These are phyloP conservation scores for Anolis sagrei DNA, from an alignment of 2,113 vertebrate species.

Conservation along the genomic window DNA sequence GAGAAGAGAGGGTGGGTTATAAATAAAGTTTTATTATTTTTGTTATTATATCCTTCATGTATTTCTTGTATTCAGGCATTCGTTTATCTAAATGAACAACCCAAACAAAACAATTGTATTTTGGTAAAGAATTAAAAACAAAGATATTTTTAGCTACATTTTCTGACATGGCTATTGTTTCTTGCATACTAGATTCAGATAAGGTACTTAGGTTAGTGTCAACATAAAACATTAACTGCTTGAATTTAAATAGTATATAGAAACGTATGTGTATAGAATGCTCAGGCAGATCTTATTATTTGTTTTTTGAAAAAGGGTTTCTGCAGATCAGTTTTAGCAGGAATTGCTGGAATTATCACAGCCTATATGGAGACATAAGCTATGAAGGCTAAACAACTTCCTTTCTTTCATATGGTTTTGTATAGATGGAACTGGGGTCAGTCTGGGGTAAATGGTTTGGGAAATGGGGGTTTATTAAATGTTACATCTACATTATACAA, in stretches of 20 bases:
- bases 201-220: background rate
- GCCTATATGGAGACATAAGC: background rate
- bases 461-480: constrained; percentile 1
- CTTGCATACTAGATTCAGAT: no score
- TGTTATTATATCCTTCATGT: constrained; percentile 15
- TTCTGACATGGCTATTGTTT: background rate
- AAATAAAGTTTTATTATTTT: no score
- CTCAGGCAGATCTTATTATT: background rate
- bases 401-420: background rate
- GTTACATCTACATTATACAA: constrained; percentile 17
- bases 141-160: constrained; percentile 27
- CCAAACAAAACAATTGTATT: constrained; percentile 29
- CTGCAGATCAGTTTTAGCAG: background rate
- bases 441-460: constrained; percentile 1
- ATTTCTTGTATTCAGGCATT: background rate
- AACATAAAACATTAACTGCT: constrained; percentile 10
- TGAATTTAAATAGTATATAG: constrained; percentile 15
- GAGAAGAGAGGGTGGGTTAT: no score
- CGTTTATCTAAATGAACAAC: constrained; percentile 34
- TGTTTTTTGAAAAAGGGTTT: background rate
- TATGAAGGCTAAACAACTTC: background rate
- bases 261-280: constrained; percentile 11
- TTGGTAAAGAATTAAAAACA: constrained; percentile 18
- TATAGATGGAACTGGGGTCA: background rate
- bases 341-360: background rate